Base-by-base conservation (phyloP, 2,888 invertebrate genomes). In the Lasioglossum pauxillum region DNA sequence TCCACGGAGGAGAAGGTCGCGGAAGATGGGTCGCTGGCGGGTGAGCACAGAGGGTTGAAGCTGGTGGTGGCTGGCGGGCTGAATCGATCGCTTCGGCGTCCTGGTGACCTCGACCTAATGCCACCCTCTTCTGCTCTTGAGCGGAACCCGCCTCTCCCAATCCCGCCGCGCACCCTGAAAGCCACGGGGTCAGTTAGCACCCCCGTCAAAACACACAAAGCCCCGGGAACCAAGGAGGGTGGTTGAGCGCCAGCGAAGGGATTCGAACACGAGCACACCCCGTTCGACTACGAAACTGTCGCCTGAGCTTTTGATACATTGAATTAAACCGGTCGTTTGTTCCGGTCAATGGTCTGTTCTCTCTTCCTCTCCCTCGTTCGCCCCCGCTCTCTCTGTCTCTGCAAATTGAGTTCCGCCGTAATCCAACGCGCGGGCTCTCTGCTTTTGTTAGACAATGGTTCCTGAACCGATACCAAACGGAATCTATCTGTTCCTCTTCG, bases 31-130 rank as follows among this genome's bases (percentile, higher is more conserved):
- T 75, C 78, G 38, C 35, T 19, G 67, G 53, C 19, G 67, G 35
- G 67, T 73, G 81, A 80, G 71, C 41, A 60, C 57, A 73, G 82
- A 74, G 80, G 85, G 73, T 79, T 60, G 86, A 64, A 78, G 57
- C 85, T 79, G 85, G 86, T 79, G 87, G 80, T 86, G 91, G 86
- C 89, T 92, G 92, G 93, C 92, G 91, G 91, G 96, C 96, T 96
- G 96, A 96, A 96, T 96, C 96, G 96, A 96, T 96, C 96, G 96
- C 95, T 91, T 92, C 95, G 95, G 96, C 96, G 96, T 94, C 94
- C 94, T 93, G 94, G 94, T 96, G 96, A 96, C 96, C 96, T 96
- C 96, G 96, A 96, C 96, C 96, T 95, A 96, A 95, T 96, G 96
- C 94, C 96, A 95, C 95, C 95, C 96, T 96, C 92, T 91, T 92